phyloP scores from a whole-genome alignment of 2,888 invertebrate genomes.

The Drosophila eohydei region DNA sequence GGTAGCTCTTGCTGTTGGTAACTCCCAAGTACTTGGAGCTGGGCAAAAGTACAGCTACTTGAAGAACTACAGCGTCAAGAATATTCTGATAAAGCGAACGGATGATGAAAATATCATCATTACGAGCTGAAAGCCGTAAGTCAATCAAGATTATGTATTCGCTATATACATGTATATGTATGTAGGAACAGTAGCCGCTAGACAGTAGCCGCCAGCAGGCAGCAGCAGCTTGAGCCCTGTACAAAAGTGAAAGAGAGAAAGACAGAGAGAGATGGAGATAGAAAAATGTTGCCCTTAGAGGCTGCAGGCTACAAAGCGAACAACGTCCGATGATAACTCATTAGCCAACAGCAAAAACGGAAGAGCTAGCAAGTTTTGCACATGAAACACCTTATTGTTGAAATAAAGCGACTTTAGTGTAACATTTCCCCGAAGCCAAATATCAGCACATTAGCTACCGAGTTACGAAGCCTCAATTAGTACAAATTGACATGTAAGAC shows the following conservation, averaged over 20 bases:
- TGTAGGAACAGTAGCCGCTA: slow-evolving; percentile 29
- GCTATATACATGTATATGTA: not conserved
- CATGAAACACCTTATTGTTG: slow-evolving; percentile 30
- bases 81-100: slow-evolving; percentile 66
- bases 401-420: slow-evolving; percentile 29
- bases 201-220: slow-evolving; percentile 33
- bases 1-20: slow-evolving; percentile 45
- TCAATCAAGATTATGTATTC: slow-evolving; percentile 64
- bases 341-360: slow-evolving; percentile 31
- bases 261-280: not conserved
- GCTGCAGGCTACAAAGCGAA: slow-evolving; percentile 39
- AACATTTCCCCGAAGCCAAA: slow-evolving; percentile 8
- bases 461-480: slow-evolving; percentile 1
- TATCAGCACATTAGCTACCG: slow-evolving; percentile 14
- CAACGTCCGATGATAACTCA: slow-evolving; percentile 61
- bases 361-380: slow-evolving; percentile 33
- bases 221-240: slow-evolving; percentile 16
- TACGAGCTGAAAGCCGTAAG: slow-evolving; percentile 58
- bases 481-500: slow-evolving; percentile 13
- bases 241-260: slow-evolving; percentile 3
- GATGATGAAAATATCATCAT: slow-evolving; percentile 75
- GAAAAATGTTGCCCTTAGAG: slow-evolving; percentile 17
- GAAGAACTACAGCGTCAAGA: slow-evolving; percentile 39
- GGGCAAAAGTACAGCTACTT: slow-evolving; percentile 69
- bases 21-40: slow-evolving; percentile 29